Evolutionary conservation across 2,888 invertebrate genomes (phyloP).

Genomic region (Patella caerulea): DNA sequence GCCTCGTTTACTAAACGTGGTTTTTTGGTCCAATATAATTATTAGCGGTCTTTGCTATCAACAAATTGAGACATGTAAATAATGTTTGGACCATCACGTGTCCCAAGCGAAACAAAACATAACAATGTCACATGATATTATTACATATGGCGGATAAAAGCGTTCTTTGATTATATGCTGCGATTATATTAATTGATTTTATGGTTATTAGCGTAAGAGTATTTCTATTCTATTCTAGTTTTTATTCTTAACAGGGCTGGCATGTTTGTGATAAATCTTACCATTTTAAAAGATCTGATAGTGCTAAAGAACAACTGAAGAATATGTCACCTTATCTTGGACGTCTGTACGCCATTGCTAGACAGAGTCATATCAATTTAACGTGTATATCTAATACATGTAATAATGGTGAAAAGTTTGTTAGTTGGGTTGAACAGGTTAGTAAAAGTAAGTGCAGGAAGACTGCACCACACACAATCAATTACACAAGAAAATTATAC

Average conservation of each 20-base stretch:
- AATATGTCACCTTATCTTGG: constrained; percentile 56
- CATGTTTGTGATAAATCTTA: constrained; percentile 50
- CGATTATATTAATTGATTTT: neutral
- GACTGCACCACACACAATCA: too few species aligned
- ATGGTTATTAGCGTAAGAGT: neutral
- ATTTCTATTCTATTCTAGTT: neutral
- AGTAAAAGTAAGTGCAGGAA: neutral
- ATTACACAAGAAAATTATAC: too few species aligned
- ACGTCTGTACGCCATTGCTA: constrained; percentile 54
- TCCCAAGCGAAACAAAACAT: too few species aligned
- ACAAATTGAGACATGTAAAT: too few species aligned
- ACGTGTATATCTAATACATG: constrained; percentile 44
- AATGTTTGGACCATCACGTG: too few species aligned
- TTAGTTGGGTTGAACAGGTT: constrained; percentile 52
- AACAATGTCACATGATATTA: too few species aligned
- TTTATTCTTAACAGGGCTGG: constrained; percentile 51
- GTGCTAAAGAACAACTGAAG: constrained; percentile 42
- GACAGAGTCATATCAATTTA: constrained; percentile 56
- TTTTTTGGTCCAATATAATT: too few species aligned
- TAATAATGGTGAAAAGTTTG: constrained; percentile 49
- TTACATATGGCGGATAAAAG: too few species aligned
- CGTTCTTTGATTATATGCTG: too few species aligned
- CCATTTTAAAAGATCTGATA: constrained; percentile 49
- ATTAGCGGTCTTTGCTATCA: too few species aligned
- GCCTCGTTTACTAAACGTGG: too few species aligned